phyloP scores from a whole-genome alignment of 2,888 invertebrate species.

The Yponomeuta evonymella region DNA sequence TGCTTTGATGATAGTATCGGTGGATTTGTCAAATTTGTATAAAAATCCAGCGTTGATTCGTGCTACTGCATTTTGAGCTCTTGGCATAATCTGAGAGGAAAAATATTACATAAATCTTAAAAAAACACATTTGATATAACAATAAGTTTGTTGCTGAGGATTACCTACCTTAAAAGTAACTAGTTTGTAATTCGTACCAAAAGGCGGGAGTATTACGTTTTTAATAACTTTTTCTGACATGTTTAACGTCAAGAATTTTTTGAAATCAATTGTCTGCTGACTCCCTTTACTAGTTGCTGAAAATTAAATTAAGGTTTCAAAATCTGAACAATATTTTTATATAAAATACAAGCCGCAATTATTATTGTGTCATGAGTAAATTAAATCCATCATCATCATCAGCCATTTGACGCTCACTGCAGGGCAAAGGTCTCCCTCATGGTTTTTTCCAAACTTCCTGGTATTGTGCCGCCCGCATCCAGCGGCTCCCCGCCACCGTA shows the following conservation, averaged over 20 bases:
- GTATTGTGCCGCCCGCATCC: too few relatives aligned
- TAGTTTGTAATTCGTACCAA: conserved; percentile 29
- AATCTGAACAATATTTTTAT: too few relatives aligned
- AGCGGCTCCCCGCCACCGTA: too few relatives aligned
- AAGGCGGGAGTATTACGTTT: conserved; percentile 28
- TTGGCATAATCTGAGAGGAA: conserved; percentile 79
- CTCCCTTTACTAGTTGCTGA: background rate
- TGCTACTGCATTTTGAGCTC: conserved; percentile 84
- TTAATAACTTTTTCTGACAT: conserved; percentile 12
- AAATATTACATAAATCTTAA: conserved; percentile 1
- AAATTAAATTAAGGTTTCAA: too few relatives aligned
- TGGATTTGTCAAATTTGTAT: conserved; percentile 65
- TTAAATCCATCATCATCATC: too few relatives aligned
- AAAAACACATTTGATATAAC: background rate
- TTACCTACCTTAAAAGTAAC: conserved; percentile 42
- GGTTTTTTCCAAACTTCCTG: too few relatives aligned
- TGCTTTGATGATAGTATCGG: conserved; percentile 56
- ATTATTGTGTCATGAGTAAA: too few relatives aligned
- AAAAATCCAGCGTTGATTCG: conserved; percentile 85
- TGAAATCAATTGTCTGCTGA: background rate
- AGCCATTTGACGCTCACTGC: too few relatives aligned
- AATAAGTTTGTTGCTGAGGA: background rate
- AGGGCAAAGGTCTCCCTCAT: too few relatives aligned
- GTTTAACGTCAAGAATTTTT: background rate
- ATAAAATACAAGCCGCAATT: too few relatives aligned